Conservation (phyloP, 1,140 invertebrate genomes). For the Matsumurasca onukii region DNA sequence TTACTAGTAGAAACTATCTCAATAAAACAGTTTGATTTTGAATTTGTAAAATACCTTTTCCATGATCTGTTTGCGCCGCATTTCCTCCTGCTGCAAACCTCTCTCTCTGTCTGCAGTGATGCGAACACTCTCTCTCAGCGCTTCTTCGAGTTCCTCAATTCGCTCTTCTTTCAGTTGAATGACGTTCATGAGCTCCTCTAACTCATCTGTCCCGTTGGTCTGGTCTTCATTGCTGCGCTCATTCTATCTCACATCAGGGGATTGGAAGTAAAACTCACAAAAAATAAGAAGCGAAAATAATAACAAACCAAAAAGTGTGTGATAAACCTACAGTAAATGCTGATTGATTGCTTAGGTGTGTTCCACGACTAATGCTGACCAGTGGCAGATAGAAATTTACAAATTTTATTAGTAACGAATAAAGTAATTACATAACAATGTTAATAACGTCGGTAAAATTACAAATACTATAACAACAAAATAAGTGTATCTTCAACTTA, state of each 20-base stretch:
- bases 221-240: not conserved
- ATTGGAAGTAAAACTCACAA: not conserved
- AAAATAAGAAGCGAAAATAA: slow-evolving; percentile 3
- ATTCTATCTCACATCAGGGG: not conserved
- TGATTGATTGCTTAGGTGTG: slow-evolving; percentile 1
- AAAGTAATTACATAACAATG: slow-evolving; percentile 10
- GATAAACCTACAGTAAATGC: not conserved
- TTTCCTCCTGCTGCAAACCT: slow-evolving; percentile 61
- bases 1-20: too few species aligned
- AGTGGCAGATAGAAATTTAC: not conserved
- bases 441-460: slow-evolving; percentile 1
- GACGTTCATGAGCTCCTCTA: slow-evolving; percentile 54
- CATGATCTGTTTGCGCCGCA: slow-evolving; percentile 58
- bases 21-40: too few species aligned
- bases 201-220: slow-evolving; percentile 46
- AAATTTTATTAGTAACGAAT: not conserved
- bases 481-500: slow-evolving; percentile 21
- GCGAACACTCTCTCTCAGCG: slow-evolving; percentile 65
- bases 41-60: slow-evolving; percentile 60
- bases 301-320: not conserved
- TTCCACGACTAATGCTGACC: not conserved
- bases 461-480: slow-evolving; percentile 10
- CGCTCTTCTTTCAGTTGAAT: slow-evolving; percentile 54
- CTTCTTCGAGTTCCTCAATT: slow-evolving; percentile 79
- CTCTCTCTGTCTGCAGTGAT: slow-evolving; percentile 64